These are phyloP conservation scores for Anhinga anhinga DNA, from an alignment of 2,113 vertebrate species.

Conservation along the genomic window DNA sequence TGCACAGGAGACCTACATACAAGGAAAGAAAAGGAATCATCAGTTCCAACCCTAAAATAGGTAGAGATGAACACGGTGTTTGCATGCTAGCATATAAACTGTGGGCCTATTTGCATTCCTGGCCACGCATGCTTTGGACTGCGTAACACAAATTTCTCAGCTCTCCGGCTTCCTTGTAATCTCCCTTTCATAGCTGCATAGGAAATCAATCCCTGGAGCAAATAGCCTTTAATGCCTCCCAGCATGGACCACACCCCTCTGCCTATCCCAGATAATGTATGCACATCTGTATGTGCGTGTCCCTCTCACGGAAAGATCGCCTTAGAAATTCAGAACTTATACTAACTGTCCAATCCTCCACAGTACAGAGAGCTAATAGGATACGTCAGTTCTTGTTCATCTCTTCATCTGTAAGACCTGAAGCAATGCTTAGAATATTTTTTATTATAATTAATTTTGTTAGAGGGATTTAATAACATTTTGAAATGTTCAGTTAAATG, in stretches of 20 bases:
- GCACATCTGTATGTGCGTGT: not conserved
- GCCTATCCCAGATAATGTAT: not conserved
- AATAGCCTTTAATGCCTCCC: not conserved
- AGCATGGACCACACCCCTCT: not conserved
- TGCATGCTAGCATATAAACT: not conserved
- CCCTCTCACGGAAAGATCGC: not conserved
- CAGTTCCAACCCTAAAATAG: not conserved
- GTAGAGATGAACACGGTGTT: not conserved
- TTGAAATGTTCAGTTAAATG: not conserved
- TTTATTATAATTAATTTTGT: not conserved
- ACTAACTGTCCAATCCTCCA: not conserved
- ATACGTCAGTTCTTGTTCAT: not conserved
- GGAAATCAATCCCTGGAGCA: not conserved
- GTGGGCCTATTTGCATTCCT: not conserved
- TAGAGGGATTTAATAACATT: not conserved
- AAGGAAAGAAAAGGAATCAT: not conserved
- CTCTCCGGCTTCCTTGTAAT: not conserved
- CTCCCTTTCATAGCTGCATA: not conserved
- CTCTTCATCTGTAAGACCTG: not conserved
- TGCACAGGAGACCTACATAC: not conserved
- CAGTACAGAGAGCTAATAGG: accelerated
- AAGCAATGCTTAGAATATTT: not conserved
- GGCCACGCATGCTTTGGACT: not conserved
- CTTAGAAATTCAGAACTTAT: not conserved
- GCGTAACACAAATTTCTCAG: not conserved